phyloP scores from a whole-genome alignment of 2,888 invertebrate species.

The Lasiommata megera region DNA sequence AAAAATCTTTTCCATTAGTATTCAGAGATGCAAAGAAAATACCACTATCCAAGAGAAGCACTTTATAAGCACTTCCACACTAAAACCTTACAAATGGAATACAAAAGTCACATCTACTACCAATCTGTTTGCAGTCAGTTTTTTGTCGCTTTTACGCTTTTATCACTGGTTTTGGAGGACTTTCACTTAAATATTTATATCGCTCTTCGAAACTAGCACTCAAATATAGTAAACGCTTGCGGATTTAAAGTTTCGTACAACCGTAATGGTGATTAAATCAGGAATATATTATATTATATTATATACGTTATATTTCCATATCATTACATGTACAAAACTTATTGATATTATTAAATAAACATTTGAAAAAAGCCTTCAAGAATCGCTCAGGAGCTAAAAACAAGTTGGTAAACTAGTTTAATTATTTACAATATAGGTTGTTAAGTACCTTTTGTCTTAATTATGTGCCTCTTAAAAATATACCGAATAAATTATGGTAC shows the following conservation, averaged over 20 bases:
- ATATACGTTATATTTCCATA: too few relatives aligned
- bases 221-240: conserved; percentile 15
- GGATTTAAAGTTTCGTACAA: conserved; percentile 1
- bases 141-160: conserved; percentile 20
- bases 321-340: too few relatives aligned
- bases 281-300: too few relatives aligned
- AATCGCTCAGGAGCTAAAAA: too few relatives aligned
- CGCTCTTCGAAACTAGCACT: conserved; percentile 26
- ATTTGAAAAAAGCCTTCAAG: too few relatives aligned
- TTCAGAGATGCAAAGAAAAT: not conserved
- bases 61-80: not conserved
- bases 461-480: too few relatives aligned
- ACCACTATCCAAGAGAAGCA: not conserved
- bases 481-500: too few relatives aligned
- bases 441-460: too few relatives aligned
- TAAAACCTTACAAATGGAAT: conserved; percentile 10
- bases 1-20: not conserved
- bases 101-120: conserved; percentile 7
- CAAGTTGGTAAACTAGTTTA: too few relatives aligned
- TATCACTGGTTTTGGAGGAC: conserved; percentile 25
- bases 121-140: conserved; percentile 15
- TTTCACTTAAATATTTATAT: conserved; percentile 33
- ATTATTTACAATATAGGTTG: too few relatives aligned
- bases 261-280: not conserved
- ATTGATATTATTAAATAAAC: too few relatives aligned